Conservation (phyloP, 2,888 invertebrate genomes). For the Neoitamus cyanurus region DNA sequence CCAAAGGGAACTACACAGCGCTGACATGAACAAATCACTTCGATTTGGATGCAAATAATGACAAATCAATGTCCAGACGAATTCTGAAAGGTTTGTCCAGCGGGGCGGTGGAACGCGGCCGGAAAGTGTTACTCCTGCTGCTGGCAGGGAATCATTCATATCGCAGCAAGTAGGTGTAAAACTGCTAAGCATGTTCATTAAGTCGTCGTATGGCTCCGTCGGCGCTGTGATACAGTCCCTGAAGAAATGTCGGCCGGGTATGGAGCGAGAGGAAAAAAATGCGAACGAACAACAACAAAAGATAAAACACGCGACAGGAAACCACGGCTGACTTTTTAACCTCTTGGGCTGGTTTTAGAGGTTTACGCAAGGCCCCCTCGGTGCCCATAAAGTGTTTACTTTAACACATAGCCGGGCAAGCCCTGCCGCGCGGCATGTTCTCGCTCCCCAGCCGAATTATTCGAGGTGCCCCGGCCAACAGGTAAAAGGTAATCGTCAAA, state of each 20-base stretch:
- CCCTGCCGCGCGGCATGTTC: background rate
- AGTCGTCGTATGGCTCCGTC: conserved; percentile 23
- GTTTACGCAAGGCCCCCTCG: conserved; percentile 28
- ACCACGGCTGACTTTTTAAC: conserved; percentile 48
- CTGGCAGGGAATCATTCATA: conserved; percentile 43
- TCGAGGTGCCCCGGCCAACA: background rate
- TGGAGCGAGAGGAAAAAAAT: background rate
- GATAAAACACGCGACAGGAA: conserved; percentile 49
- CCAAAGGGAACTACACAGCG: background rate
- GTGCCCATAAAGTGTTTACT: conserved; percentile 48
- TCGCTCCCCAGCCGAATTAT: background rate
- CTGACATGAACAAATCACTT: conserved; percentile 45
- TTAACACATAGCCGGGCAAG: conserved; percentile 23
- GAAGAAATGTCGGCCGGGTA: conserved; percentile 7
- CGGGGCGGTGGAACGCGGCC: background rate
- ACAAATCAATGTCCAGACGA: conserved; percentile 43
- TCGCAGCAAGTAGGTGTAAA: conserved; percentile 49
- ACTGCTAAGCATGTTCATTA: conserved; percentile 48
- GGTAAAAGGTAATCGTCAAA: conserved; percentile 37
- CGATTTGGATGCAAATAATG: conserved; percentile 48
- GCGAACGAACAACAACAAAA: conserved; percentile 1
- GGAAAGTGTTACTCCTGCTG: conserved; percentile 7
- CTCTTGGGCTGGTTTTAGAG: conserved; percentile 42
- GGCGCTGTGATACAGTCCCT: conserved; percentile 18
- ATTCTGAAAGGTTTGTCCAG: conserved; percentile 18